phyloP scores from a whole-genome alignment of 64 coral and sea anemone species.

The Astreopora myriophthalma region DNA sequence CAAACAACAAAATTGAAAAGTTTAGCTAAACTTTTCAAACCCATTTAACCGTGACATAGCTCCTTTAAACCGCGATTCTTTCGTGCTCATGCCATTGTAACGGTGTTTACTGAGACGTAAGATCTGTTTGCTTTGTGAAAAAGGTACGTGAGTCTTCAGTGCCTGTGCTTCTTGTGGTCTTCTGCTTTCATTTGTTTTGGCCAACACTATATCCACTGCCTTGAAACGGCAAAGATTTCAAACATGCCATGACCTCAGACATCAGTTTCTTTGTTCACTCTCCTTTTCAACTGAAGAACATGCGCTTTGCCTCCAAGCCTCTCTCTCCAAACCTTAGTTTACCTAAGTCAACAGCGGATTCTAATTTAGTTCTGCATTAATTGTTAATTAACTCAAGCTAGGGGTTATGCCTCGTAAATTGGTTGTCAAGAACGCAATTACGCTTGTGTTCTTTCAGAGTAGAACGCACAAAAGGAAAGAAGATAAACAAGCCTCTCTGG shows the following conservation, averaged over 20 bases:
- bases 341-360: no score
- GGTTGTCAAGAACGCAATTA: background rate
- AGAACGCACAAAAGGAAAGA: background rate
- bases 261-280: no score
- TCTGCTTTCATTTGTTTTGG: background rate
- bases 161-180: background rate
- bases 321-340: no score
- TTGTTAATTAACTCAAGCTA: no score
- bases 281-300: no score
- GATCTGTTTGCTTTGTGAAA: background rate
- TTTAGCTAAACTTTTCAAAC: no score
- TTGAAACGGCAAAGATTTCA: no score
- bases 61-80: no score
- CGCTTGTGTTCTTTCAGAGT: background rate
- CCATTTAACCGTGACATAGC: no score
- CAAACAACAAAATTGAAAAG: no score
- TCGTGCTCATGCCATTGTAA: background rate
- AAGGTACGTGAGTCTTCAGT: background rate
- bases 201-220: slow-evolving; percentile 2
- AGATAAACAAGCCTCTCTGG: background rate
- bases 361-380: no score
- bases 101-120: background rate
- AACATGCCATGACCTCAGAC: background rate
- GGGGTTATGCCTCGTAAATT: background rate
- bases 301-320: no score